These are phyloP conservation scores for Troglohyphantes excavatus DNA, from an alignment of 2,888 invertebrate genomes.

Conservation along the genomic window DNA sequence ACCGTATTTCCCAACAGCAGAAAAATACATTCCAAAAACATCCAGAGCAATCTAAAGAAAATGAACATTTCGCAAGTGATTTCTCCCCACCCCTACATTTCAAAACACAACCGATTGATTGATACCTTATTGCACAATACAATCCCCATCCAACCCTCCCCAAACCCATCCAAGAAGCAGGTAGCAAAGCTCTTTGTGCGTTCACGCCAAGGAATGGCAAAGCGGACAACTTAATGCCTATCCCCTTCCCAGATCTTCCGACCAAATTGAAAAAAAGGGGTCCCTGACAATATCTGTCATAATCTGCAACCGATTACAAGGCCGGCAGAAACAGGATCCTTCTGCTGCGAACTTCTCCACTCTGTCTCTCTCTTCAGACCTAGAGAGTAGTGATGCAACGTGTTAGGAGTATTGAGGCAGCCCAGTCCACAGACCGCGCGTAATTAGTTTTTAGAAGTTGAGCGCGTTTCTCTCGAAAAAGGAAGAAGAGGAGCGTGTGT, in stretches of 20 bases:
- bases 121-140: no score
- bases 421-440: neutral
- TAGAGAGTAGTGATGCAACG: conserved; percentile 51
- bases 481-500: neutral
- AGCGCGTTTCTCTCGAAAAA: neutral
- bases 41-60: no score
- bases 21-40: no score
- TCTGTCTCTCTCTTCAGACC: no score
- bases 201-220: neutral
- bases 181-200: neutral
- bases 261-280: neutral
- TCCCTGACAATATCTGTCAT: neutral
- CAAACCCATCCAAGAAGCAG: no score
- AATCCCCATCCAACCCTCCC: no score
- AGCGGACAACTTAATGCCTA: neutral
- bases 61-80: no score
- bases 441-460: conserved; percentile 1
- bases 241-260: neutral
- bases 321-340: conserved; percentile 6
- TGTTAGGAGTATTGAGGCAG: neutral
- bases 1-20: no score
- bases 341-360: conserved; percentile 12
- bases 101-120: no score
- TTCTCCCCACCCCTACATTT: no score
- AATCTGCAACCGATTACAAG: conserved; percentile 1